A percentile compares a stretch with the other conserved stretches of the same genome.
Conservation (phyloP, 2,888 invertebrate genomes). For the Nemurella pictetii region DNA sequence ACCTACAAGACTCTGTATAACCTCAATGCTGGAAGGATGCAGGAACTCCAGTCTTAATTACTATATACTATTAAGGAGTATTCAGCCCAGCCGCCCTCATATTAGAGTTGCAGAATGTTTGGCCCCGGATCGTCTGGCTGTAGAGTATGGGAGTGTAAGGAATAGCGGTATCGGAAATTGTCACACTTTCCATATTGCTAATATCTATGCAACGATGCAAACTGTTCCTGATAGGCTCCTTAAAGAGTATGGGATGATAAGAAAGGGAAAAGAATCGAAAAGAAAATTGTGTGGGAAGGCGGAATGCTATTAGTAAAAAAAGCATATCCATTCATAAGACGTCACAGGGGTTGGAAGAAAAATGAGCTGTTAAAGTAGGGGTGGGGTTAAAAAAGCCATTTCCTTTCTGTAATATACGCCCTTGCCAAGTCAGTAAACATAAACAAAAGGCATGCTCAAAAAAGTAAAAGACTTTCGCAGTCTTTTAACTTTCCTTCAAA, state of each 20-base stretch:
- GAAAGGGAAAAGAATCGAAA: slow-evolving; percentile 33
- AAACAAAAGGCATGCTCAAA: slow-evolving; percentile 37
- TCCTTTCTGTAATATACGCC: slow-evolving; percentile 38
- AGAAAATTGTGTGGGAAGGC: slow-evolving; percentile 33
- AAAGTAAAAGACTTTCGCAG: slow-evolving; percentile 31
- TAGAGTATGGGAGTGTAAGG: background rate
- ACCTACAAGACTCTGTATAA: background rate
- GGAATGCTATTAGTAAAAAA: slow-evolving; percentile 32
- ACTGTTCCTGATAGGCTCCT: background rate
- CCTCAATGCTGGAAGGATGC: background rate
- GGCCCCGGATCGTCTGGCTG: too few species aligned
- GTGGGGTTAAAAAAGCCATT: slow-evolving; percentile 36
- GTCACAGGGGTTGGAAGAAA: slow-evolving; percentile 38
- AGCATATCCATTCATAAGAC: slow-evolving; percentile 35
- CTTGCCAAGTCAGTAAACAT: slow-evolving; percentile 41
- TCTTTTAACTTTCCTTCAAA: slow-evolving; percentile 30
- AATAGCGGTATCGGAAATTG: background rate
- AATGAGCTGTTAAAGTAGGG: slow-evolving; percentile 38
- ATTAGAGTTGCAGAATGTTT: background rate
- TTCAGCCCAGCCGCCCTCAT: background rate
- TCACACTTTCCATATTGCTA: background rate
- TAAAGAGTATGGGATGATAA: slow-evolving; percentile 18
- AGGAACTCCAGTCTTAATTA: slow-evolving; percentile 5
- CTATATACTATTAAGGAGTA: background rate
- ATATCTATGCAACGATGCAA: slow-evolving; percentile 12